These are phyloP conservation scores for Oceanodroma leucorhoa DNA, from an alignment of 2,797 vertebrate genomes.

Conservation along the genomic window DNA sequence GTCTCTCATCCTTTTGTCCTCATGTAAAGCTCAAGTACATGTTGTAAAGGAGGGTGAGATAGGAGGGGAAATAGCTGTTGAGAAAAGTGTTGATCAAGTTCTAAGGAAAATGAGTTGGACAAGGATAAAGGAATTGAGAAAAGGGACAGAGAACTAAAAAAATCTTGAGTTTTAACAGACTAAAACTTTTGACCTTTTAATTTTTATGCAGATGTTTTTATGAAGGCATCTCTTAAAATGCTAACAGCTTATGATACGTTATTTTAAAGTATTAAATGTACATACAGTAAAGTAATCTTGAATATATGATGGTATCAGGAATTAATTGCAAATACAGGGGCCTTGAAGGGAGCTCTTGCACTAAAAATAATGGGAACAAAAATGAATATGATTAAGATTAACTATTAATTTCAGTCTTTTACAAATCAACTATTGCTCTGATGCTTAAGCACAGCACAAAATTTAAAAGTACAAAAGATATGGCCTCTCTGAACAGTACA, in stretches of 20 bases:
- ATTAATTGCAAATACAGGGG: background rate
- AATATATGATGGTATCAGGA: background rate
- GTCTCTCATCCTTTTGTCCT: background rate
- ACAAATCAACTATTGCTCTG: background rate
- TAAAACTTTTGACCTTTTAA: background rate
- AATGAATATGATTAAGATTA: fast-evolving
- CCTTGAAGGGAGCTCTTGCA: background rate
- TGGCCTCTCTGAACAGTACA: background rate
- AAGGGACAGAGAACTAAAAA: background rate
- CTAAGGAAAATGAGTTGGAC: background rate
- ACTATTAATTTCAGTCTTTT: background rate
- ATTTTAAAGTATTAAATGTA: background rate
- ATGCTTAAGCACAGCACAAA: background rate
- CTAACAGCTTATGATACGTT: background rate
- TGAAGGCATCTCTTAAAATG: background rate
- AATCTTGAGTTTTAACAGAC: background rate
- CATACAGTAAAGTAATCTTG: background rate
- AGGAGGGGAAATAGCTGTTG: too few species aligned
- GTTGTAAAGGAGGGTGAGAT: background rate
- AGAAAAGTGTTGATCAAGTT: background rate
- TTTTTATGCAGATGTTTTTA: background rate
- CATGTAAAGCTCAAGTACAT: background rate
- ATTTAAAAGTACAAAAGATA: background rate
- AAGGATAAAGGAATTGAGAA: background rate
- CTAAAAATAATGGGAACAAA: background rate